Percentiles rank a stretch among this genome's conserved stretches.
Conservation (phyloP, 2,888 invertebrate genomes). For the Sarcophaga carnaria region DNA sequence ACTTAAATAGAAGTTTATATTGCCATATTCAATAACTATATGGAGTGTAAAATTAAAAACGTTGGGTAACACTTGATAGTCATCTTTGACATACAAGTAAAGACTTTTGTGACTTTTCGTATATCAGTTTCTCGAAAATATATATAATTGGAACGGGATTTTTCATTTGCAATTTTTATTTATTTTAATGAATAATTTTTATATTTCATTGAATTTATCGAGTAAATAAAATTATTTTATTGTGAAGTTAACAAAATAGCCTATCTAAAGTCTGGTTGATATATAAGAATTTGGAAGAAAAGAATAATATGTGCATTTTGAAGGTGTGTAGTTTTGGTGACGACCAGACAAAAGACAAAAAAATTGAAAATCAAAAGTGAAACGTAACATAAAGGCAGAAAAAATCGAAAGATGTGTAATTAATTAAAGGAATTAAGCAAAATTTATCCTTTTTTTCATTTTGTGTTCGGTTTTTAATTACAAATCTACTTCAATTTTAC, state of each 20-base stretch:
- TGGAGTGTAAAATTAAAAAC: neutral
- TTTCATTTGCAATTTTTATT: constrained; percentile 63
- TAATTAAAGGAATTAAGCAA: constrained; percentile 10
- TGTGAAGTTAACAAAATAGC: constrained; percentile 52
- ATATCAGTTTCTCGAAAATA: constrained; percentile 62
- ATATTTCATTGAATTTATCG: constrained; percentile 46
- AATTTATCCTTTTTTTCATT: constrained; percentile 1
- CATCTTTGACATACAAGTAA: constrained; percentile 51
- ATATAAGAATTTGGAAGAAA: constrained; percentile 72
- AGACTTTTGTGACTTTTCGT: constrained; percentile 64
- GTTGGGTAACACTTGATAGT: constrained; percentile 17
- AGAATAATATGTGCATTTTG: constrained; percentile 80
- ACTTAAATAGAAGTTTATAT: neutral
- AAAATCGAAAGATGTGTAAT: constrained; percentile 31
- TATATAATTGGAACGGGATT: constrained; percentile 56
- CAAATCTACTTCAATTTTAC: neutral
- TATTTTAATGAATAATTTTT: constrained; percentile 63
- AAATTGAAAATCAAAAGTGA: constrained; percentile 62
- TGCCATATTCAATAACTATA: constrained; percentile 18
- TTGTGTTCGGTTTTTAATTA: neutral
- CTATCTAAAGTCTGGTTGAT: constrained; percentile 45
- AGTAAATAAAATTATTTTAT: constrained; percentile 55
- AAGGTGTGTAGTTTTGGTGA: constrained; percentile 74
- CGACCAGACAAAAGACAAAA: constrained; percentile 63
- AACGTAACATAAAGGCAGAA: constrained; percentile 65